Evolutionary conservation across 2,797 vertebrate genomes (phyloP).

Genomic region (Stomatorhinus walkeri): DNA sequence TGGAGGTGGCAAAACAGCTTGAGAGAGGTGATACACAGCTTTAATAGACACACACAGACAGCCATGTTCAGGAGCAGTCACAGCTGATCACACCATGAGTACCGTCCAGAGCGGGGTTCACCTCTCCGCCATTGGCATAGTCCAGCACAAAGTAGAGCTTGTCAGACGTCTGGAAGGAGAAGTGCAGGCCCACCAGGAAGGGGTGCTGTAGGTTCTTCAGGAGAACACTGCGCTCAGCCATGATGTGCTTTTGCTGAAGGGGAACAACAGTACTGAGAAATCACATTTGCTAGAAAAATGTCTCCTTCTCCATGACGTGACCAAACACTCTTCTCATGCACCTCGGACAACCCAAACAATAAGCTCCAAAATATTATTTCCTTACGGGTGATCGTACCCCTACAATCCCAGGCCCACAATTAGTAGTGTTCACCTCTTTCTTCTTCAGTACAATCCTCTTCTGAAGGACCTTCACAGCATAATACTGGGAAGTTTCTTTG

Average conservation of each 20-base stretch:
- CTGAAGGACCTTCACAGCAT: conserved; percentile 70
- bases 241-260: conserved; percentile 72
- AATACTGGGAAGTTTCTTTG: conserved; percentile 62
- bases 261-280: neutral
- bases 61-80: neutral
- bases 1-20: conserved; percentile 76
- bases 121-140: conserved; percentile 72
- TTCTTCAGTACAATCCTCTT: conserved; percentile 74
- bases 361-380: neutral
- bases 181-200: conserved; percentile 73
- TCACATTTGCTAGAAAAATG: neutral
- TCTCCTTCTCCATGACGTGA: neutral
- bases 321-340: neutral
- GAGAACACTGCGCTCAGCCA: conserved; percentile 71
- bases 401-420: neutral
- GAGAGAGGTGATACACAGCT: neutral
- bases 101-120: conserved; percentile 27
- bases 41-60: neutral
- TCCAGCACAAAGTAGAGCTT: conserved; percentile 75
- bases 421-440: conserved; percentile 57
- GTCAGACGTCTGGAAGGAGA: conserved; percentile 71
- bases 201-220: conserved; percentile 75
- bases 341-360: neutral
- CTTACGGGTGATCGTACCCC: neutral
- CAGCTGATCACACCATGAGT: neutral